Evolutionary conservation across 1,140 invertebrate species (phyloP), one percentile per base, ranked within the genome.

Genomic region (Drosophila orena): DNA sequence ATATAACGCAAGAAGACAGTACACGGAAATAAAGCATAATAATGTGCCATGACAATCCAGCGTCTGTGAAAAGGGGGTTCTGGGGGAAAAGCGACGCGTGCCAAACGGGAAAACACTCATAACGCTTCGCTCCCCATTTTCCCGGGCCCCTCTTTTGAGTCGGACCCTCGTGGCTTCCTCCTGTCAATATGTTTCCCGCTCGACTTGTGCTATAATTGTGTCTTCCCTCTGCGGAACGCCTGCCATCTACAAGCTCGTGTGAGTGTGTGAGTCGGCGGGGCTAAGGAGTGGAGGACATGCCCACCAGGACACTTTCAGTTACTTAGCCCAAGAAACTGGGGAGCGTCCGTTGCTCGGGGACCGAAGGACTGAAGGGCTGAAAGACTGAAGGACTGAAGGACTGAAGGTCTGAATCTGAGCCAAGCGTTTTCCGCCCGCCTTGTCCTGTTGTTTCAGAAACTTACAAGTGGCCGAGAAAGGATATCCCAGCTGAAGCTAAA

Each of bases 11-110:
- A 44, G 64, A 65, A 73, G 40, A 56, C 22, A 64, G 42, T 56
- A 55, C 78, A 70, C 83, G 83, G 83, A 86, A 88, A 88, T 86
- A 86, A 86, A 86, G 83, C 83, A 88, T 83, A 83, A 86, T 86
- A 88, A 86, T 86, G 83, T 77, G 75, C 69, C 79, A 69, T 69
- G 83, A 79, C 81, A 86, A 76, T 81, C 71, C 50, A 44, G 70
- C 14, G 27, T n/a, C 24, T 27, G 46, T 22, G 69, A 44, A 49
- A 59, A 44, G 37, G 62, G 27, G 10, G 34, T 22, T 6, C 15
- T 8, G 8, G 20, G 53, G 24, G 40, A 43, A 35, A 58, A 22
- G 24, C 50, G 38, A 52, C 57, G 70, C 81, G 81, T 86, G 78
- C 80, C 81, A 68, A 85, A 81, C 76, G 81, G 81, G 78, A 86